Base-by-base conservation (phyloP, 2,888 invertebrate species). In the Gortyna flavago region DNA sequence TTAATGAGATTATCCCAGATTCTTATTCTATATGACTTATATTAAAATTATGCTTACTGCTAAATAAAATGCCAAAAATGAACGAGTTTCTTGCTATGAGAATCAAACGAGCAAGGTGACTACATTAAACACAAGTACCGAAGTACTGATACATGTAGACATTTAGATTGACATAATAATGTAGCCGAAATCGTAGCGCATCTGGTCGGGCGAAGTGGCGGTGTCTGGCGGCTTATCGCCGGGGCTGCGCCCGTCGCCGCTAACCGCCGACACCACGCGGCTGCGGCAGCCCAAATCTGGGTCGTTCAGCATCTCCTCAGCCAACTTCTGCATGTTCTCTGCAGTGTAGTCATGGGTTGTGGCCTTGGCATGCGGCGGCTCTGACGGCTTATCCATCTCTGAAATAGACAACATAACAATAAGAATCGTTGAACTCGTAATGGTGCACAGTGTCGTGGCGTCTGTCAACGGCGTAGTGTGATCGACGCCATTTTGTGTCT, bases 251-350 rank as follows among this genome's bases (percentile, higher is more conserved):
- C 71, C 61, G 35, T 51, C 44, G 25, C 61, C 80, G 41, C 71
- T 44, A 35, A 62, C 16, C 6, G 62, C 80, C 6, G 79, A 18
- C 25, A 77, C 54, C 35, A 77, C 77, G 72, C 77, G 77, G 32
- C 77, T 62, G 25, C 32, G 68, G 18, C 35, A 35, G 0, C 80
- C 85, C 61, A 80, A 38, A 61, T 84, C 75, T 25, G 82, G 84
- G 5, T 84, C 82, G 29, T 59, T 66, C 44, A 84, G n/a, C 84
- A 75, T 59, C 44, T 75, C 80, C 9, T 54, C 77, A 3, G 64
- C 73, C 13, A 76, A 29, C 29, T 70, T 72, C 29, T 67, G 35
- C 41, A 77, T 38, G 1, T 61, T 77, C 8, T 85, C 77, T 1
- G 68, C 35, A 1, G 64, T 73, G 48, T 64, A 71, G 25, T 48